These are phyloP conservation scores for Clarias fuscus DNA, from an alignment of 2,797 vertebrate species.

Conservation along the genomic window DNA sequence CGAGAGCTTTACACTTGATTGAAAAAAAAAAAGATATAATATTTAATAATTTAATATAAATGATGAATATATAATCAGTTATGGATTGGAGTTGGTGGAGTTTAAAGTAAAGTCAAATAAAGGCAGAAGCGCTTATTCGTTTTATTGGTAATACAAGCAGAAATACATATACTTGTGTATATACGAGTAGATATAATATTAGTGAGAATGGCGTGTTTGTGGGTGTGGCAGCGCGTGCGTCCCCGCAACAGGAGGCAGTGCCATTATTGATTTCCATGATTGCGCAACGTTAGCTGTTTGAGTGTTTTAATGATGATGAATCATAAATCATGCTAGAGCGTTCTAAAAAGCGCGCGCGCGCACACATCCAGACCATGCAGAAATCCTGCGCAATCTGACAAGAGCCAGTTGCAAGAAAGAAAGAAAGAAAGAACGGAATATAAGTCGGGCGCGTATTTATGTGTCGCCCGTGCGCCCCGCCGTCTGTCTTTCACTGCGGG, in stretches of 20 bases:
- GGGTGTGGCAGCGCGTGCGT: conserved; percentile 16
- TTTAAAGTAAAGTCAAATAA: background rate
- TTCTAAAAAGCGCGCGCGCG: too few relatives aligned
- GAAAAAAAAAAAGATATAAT: too few relatives aligned
- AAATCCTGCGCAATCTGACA: background rate
- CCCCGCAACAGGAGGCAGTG: conserved; percentile 27
- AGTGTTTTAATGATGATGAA: background rate
- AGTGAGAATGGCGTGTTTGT: background rate
- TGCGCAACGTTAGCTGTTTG: background rate
- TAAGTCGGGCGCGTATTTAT: conserved; percentile 77
- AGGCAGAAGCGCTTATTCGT: background rate
- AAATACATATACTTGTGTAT: background rate
- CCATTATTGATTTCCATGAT: background rate
- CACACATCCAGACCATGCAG: too few relatives aligned
- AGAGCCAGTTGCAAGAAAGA: conserved; percentile 30
- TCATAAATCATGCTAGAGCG: too few relatives aligned
- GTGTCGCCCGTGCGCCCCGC: conserved; percentile 72
- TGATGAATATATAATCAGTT: background rate
- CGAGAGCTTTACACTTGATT: background rate
- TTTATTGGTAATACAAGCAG: background rate
- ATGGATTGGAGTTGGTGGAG: background rate
- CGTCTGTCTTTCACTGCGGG: conserved; percentile 73
- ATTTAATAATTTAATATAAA: too few relatives aligned
- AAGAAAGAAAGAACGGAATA: conserved; percentile 9
- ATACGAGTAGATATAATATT: background rate